A percentile compares a stretch with the other conserved stretches of the same genome.
phyloP scores from a whole-genome alignment of 1,140 invertebrate species.

The Leptinotarsa texana region DNA sequence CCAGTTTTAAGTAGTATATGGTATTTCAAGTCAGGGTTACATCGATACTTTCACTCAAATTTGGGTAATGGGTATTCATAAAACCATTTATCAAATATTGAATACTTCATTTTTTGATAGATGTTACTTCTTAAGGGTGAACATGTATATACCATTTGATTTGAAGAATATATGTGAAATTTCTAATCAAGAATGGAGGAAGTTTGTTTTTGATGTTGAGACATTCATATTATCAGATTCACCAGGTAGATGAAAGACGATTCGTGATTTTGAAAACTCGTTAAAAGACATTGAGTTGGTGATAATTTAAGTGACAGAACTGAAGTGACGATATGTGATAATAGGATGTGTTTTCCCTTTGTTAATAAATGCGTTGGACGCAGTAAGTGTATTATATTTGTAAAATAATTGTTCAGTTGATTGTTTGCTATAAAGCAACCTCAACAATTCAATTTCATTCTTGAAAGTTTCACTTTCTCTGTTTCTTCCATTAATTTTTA shows the following conservation, averaged over 20 bases:
- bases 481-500: no score
- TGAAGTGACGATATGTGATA: slow-evolving; percentile 6
- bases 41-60: slow-evolving; percentile 1
- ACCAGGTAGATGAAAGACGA: no score
- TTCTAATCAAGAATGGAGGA: no score
- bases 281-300: background rate
- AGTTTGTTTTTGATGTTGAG: no score
- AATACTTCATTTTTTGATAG: background rate
- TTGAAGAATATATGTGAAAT: no score
- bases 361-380: background rate
- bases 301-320: background rate
- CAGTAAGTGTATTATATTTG: background rate
- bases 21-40: slow-evolving; percentile 8
- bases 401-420: background rate
- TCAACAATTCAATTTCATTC: no score
- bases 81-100: background rate
- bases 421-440: no score
- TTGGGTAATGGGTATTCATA: background rate
- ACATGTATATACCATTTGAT: background rate
- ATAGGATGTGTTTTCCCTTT: background rate
- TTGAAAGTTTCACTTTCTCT: no score
- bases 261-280: background rate
- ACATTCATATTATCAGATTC: no score
- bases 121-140: background rate
- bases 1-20: background rate